Percentiles rank a stretch among this genome's conserved stretches.
Conservation (phyloP, 2,113 vertebrate genomes). For the Chloropsis hardwickii region DNA sequence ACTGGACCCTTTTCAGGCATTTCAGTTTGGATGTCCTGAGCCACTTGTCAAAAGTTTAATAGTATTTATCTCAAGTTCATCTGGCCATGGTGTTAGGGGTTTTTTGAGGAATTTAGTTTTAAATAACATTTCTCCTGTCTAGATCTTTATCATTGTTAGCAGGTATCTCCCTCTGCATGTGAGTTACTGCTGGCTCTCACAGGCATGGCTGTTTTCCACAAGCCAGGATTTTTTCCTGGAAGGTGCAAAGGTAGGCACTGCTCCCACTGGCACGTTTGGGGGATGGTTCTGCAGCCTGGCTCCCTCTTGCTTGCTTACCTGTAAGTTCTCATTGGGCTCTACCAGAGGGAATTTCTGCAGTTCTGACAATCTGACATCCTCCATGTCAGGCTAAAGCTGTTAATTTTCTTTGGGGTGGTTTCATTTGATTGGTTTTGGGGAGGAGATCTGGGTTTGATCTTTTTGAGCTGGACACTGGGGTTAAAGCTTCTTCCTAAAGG, state of each 20-base stretch:
- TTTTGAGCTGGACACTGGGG: not conserved
- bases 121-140: not conserved
- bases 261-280: rapidly evolving
- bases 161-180: not conserved
- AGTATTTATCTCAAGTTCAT: not conserved
- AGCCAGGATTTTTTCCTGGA: not conserved
- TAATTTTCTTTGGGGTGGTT: not conserved
- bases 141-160: not conserved
- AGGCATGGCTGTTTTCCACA: not conserved
- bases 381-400: not conserved
- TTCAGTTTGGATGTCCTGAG: not conserved
- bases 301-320: rapidly evolving
- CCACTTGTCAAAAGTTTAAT: not conserved
- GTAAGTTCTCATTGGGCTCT: not conserved
- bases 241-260: not conserved
- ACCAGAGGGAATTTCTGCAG: not conserved
- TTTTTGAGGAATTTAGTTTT: not conserved
- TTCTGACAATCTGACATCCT: not conserved
- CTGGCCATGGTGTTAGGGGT: rapidly evolving
- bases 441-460: not conserved
- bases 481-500: not conserved
- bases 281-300: not conserved
- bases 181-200: not conserved
- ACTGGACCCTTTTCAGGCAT: not conserved
- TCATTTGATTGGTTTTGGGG: not conserved